These are phyloP conservation scores for Metallyticus violacea DNA, from an alignment of 2,888 invertebrate genomes.

Conservation along the genomic window DNA sequence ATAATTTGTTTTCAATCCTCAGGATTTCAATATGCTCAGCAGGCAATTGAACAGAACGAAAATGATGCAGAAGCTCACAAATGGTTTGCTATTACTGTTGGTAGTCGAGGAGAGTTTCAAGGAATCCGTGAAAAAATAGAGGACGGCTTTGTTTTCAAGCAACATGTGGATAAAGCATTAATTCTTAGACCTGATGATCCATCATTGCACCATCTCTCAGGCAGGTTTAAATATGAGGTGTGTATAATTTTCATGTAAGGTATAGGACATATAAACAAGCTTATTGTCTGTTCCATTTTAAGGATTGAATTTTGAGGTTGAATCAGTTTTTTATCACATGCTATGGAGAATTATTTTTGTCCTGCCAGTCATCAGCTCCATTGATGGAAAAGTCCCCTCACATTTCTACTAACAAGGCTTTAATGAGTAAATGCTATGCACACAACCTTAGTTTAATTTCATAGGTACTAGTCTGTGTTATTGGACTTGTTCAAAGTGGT, in stretches of 20 bases:
- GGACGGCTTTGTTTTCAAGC: conserved; percentile 63
- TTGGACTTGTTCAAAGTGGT: too few relatives aligned
- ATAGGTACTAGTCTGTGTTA: too few relatives aligned
- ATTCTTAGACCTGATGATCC: conserved; percentile 58
- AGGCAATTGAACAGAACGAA: conserved; percentile 52
- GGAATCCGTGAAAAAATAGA: conserved; percentile 59
- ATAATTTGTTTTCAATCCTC: background rate
- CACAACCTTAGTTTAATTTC: too few relatives aligned
- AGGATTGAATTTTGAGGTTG: background rate
- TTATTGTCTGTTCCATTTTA: background rate
- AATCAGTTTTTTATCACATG: too few relatives aligned
- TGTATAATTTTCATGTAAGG: background rate
- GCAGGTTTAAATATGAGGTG: conserved; percentile 67
- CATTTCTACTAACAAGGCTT: too few relatives aligned
- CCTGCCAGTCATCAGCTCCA: too few relatives aligned
- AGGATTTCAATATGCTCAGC: conserved; percentile 57
- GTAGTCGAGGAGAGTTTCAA: conserved; percentile 55
- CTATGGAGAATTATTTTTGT: too few relatives aligned
- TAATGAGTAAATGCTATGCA: too few relatives aligned
- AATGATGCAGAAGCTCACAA: conserved; percentile 62
- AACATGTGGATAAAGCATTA: conserved; percentile 65
- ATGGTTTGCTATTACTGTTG: conserved; percentile 70
- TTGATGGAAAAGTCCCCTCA: too few relatives aligned
- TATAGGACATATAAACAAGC: background rate
- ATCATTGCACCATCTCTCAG: conserved; percentile 63